These are phyloP conservation scores for Capreolus pygargus DNA, from an alignment of 2,113 vertebrate species.

Conservation along the genomic window DNA sequence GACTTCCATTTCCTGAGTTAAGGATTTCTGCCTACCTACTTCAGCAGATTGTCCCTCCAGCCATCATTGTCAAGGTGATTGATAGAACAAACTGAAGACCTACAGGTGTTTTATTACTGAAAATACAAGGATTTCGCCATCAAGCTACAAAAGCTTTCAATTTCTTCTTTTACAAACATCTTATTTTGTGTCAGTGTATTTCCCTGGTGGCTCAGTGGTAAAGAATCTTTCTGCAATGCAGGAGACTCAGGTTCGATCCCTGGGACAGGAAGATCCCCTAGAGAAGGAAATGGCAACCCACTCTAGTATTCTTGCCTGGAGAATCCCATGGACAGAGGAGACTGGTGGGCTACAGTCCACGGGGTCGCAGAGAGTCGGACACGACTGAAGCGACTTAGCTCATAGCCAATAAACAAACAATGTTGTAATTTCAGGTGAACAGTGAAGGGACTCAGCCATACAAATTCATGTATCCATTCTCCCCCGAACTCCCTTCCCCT, in stretches of 20 bases:
- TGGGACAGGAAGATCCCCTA: not conserved
- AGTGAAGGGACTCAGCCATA: not conserved
- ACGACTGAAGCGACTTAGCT: not conserved
- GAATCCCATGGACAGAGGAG: not conserved
- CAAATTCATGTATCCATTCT: not conserved
- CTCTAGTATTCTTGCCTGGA: not conserved
- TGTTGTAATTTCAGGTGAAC: not conserved
- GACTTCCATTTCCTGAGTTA: slow-evolving; percentile 48
- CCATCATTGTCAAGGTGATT: slow-evolving; percentile 41
- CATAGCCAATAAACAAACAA: not conserved
- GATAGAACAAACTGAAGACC: slow-evolving; percentile 41
- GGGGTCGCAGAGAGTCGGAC: rapidly evolving
- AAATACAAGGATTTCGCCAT: slow-evolving; percentile 43
- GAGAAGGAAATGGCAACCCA: not conserved
- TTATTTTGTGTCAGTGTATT: not conserved
- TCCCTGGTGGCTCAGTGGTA: not conserved
- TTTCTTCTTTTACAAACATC: not conserved
- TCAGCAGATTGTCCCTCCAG: slow-evolving; percentile 55
- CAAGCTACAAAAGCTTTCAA: not conserved
- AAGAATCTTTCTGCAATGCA: not conserved
- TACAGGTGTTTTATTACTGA: not conserved
- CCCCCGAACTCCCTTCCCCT: not conserved
- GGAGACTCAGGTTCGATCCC: not conserved
- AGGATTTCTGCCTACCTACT: slow-evolving; percentile 36
- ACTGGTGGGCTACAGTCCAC: not conserved